Conservation (phyloP, 2,888 invertebrate genomes). For the Cataglyphis rosenhaueri region DNA sequence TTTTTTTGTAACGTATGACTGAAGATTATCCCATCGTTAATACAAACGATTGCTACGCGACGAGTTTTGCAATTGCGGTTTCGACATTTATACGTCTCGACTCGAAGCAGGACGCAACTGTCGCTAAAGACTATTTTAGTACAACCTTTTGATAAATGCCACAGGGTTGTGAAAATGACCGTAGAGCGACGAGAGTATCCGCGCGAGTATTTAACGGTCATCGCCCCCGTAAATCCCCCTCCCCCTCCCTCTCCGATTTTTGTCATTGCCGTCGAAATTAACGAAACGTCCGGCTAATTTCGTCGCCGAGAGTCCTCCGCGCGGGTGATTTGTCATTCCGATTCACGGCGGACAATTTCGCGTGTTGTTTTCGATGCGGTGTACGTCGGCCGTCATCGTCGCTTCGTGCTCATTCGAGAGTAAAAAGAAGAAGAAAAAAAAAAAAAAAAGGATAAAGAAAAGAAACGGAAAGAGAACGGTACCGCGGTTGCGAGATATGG, state of each 20-base stretch:
- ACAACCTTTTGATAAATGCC: conserved; percentile 12
- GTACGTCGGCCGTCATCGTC: conserved; percentile 20
- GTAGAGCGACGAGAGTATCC: conserved; percentile 9
- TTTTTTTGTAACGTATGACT: not conserved
- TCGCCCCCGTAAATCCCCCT: not conserved
- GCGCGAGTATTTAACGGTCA: conserved; percentile 16
- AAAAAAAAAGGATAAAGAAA: not conserved
- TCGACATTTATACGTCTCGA: not conserved
- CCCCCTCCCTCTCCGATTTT: not conserved
- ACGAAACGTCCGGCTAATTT: conserved; percentile 46
- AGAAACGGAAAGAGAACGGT: conserved; percentile 6
- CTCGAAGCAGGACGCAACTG: conserved; percentile 6
- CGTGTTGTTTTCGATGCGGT: conserved; percentile 46
- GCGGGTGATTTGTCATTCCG: conserved; percentile 59
- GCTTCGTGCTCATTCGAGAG: conserved; percentile 11
- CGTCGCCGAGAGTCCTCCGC: conserved; percentile 29
- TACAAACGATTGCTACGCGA: not conserved
- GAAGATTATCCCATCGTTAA: conserved; percentile 13
- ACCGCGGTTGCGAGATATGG: not conserved
- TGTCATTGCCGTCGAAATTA: conserved; percentile 42
- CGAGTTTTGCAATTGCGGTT: conserved; percentile 21
- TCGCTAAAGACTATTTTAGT: conserved; percentile 13
- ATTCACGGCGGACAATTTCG: conserved; percentile 29
- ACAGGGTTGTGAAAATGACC: conserved; percentile 19
- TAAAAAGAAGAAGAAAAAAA: not conserved